These are phyloP conservation scores for Gopherus evgoodei DNA, from an alignment of 2,113 vertebrate species.

Conservation along the genomic window DNA sequence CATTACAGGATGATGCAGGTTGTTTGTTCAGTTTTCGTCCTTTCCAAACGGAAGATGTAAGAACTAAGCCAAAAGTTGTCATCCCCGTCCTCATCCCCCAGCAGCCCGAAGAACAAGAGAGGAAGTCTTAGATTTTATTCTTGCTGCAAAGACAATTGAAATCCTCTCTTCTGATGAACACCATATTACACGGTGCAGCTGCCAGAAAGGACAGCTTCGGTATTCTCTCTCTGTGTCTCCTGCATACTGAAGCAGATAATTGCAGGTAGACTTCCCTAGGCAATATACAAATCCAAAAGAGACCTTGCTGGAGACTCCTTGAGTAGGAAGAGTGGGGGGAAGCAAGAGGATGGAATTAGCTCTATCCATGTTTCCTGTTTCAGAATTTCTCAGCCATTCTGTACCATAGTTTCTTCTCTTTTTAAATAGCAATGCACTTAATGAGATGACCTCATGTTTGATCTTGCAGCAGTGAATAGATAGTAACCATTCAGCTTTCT, in stretches of 20 bases:
- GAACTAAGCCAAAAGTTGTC: rapidly evolving
- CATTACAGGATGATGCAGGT: not conserved
- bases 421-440: not conserved
- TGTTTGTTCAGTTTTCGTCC: not conserved
- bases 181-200: not conserved
- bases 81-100: not conserved
- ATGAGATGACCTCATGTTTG: not conserved
- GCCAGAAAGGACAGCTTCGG: not conserved
- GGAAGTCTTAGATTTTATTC: not conserved
- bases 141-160: not conserved
- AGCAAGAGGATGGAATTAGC: not conserved
- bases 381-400: not conserved
- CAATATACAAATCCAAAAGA: not conserved
- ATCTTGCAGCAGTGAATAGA: no score
- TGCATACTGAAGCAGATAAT: not conserved
- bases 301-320: not conserved
- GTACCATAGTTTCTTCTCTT: not conserved
- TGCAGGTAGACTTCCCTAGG: not conserved
- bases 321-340: rapidly evolving
- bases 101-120: not conserved
- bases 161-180: not conserved
- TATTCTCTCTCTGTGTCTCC: not conserved
- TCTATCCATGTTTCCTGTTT: rapidly evolving
- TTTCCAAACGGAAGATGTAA: not conserved
- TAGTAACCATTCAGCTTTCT: not conserved